These are phyloP conservation scores for Passer montanus DNA, from an alignment of 2,113 vertebrate species.

Conservation along the genomic window DNA sequence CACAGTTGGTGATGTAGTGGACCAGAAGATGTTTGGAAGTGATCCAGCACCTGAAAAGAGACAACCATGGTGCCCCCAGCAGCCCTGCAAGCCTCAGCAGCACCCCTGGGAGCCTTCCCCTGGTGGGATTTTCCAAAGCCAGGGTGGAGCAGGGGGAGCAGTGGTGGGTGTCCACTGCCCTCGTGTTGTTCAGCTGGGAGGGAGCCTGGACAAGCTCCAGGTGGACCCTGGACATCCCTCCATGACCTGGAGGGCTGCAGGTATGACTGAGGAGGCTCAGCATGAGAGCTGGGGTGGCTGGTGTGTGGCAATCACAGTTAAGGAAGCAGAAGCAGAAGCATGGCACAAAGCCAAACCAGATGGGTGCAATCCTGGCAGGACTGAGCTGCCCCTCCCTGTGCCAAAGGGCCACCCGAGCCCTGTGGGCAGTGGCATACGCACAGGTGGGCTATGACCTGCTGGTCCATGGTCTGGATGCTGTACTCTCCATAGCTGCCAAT, in stretches of 20 bases:
- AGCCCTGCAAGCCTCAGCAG: not conserved
- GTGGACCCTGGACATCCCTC: not conserved
- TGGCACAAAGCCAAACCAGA: fast-evolving
- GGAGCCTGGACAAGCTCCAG: not conserved
- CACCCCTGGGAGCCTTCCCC: not conserved
- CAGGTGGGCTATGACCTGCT: slow-evolving; percentile 36
- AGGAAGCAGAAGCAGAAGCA: not conserved
- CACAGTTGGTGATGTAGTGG: slow-evolving; percentile 76
- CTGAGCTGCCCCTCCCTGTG: fast-evolving
- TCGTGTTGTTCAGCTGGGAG: not conserved
- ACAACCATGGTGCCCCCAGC: not conserved
- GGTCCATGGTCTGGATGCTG: not conserved
- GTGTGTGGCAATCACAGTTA: not conserved
- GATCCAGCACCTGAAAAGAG: slow-evolving; percentile 83
- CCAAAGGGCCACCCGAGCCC: not conserved
- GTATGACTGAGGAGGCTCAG: not conserved
- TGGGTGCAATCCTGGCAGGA: not conserved
- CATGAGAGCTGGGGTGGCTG: not conserved
- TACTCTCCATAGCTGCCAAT: slow-evolving; percentile 59
- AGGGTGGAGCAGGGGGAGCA: not conserved
- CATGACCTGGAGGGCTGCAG: not conserved
- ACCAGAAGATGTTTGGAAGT: slow-evolving; percentile 31
- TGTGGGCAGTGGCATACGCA: not conserved
- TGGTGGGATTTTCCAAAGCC: not conserved
- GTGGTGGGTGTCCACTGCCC: fast-evolving